These are phyloP conservation scores for Netelia melanura DNA, from an alignment of 2,888 invertebrate species.

Conservation along the genomic window DNA sequence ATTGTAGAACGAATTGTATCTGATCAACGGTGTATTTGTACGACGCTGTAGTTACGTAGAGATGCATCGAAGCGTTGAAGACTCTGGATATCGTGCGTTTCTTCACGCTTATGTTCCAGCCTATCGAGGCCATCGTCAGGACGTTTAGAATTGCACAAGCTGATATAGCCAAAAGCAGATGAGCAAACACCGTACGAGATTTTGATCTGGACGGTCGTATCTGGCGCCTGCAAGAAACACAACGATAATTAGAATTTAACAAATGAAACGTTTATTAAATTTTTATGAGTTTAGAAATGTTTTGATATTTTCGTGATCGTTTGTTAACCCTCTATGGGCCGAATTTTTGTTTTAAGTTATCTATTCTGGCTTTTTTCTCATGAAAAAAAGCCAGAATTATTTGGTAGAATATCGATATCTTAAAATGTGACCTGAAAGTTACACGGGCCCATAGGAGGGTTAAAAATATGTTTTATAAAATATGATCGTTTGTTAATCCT, in stretches of 20 bases:
- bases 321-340: too few relatives aligned
- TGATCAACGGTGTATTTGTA: conserved; percentile 78
- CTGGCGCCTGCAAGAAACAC: conserved; percentile 70
- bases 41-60: conserved; percentile 74
- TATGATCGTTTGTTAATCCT: too few relatives aligned
- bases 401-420: too few relatives aligned
- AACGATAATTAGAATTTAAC: not conserved
- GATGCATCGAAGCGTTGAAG: conserved; percentile 80
- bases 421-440: too few relatives aligned
- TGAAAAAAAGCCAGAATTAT: too few relatives aligned
- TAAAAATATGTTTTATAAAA: too few relatives aligned
- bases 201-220: conserved; percentile 69
- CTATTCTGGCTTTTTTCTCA: too few relatives aligned
- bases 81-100: conserved; percentile 72
- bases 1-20: conserved; percentile 79
- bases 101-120: conserved; percentile 74
- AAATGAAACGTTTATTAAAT: not conserved
- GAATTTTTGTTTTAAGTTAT: too few relatives aligned
- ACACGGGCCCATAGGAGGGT: too few relatives aligned
- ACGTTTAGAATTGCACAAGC: conserved; percentile 76
- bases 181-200: conserved; percentile 70
- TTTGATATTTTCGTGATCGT: not conserved
- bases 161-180: conserved; percentile 72
- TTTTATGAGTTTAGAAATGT: not conserved
- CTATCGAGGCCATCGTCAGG: conserved; percentile 76